phyloP scores from a whole-genome alignment of 1,140 invertebrate genomes.

The Drosophila tropicalis region DNA sequence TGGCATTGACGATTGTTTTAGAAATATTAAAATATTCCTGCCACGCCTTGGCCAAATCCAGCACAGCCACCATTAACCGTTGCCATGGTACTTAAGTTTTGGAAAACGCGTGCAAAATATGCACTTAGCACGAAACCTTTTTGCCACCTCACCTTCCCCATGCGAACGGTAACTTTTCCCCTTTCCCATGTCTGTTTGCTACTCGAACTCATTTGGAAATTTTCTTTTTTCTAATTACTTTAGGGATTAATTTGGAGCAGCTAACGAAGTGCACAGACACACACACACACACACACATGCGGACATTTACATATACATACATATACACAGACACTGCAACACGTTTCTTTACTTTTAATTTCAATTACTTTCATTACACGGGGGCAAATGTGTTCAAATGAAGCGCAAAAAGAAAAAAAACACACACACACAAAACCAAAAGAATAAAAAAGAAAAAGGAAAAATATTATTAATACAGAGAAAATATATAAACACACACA shows the following conservation, averaged over 20 bases:
- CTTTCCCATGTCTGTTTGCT: constrained; percentile 28
- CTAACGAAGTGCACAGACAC: constrained; percentile 68
- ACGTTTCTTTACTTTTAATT: constrained; percentile 82
- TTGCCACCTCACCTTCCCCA: constrained; percentile 18
- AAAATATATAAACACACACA: constrained; percentile 16
- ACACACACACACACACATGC: constrained; percentile 24
- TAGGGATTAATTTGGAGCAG: constrained; percentile 78
- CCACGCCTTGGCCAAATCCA: constrained; percentile 17
- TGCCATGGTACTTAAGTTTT: constrained; percentile 54
- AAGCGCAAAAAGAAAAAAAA: constrained; percentile 39
- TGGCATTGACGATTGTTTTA: neutral
- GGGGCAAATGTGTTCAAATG: constrained; percentile 74
- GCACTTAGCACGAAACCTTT: constrained; percentile 77
- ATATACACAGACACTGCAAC: constrained; percentile 55
- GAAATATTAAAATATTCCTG: constrained; percentile 45
- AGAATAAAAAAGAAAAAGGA: constrained; percentile 20
- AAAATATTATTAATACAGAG: constrained; percentile 35
- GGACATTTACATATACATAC: constrained; percentile 38
- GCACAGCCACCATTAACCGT: constrained; percentile 39
- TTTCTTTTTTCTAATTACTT: constrained; percentile 81
- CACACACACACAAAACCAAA: constrained; percentile 35
- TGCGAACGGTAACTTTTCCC: neutral
- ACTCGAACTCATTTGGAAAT: constrained; percentile 72
- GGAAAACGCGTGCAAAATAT: constrained; percentile 62
- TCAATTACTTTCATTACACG: constrained; percentile 80